Evolutionary conservation across 2,113 vertebrate species (phyloP), one percentile per base, ranked within the genome.

Genomic region (human): DNA sequence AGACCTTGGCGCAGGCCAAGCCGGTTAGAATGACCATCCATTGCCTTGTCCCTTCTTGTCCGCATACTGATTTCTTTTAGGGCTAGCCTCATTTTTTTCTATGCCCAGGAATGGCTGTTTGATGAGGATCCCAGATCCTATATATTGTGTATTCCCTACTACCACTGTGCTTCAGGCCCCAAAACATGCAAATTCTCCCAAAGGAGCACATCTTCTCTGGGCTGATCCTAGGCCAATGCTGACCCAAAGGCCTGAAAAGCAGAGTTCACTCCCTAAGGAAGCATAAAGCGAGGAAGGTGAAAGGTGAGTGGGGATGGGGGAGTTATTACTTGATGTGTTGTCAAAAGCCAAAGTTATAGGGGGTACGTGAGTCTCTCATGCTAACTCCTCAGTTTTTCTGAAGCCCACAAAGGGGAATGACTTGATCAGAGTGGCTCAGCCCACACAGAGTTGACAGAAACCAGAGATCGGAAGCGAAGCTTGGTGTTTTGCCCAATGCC

Each of bases 41-140:
- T 35, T 89, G 86, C 59, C 93, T 86, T 95, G 89, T 76, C 43
- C 83, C 32, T 93, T 97, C 95, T 90, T 95, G 76, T 81, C 86
- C 70, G 8, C 22, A 43, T 17, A 48, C 40, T 45, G 72, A 89
- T 73, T 94, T 95, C 91, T 61, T 78, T 97, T 43, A 90, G 76
- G 57, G 61, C 13, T 45, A 86, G 89, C n/a, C 48, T 94, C 87
- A 89, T 68, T 80, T 79, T 86, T 92, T 84, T 55, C 85, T 94
- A 35, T 79, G 40, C 92, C 68, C 59, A 86, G 59, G 61, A 86
- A 75, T 61, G 68, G 78, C 81, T 80, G 52, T 78, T 84, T 61
- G 93, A 55, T 96, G 83, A 82, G 43, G 59, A 72, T 73, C 64
- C 48, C 83, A 92, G 72, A 90, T 43, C 66, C 57, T 48, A 73